Base-by-base conservation (phyloP, 2,888 invertebrate species). In the Acrocyrtus sp. region DNA sequence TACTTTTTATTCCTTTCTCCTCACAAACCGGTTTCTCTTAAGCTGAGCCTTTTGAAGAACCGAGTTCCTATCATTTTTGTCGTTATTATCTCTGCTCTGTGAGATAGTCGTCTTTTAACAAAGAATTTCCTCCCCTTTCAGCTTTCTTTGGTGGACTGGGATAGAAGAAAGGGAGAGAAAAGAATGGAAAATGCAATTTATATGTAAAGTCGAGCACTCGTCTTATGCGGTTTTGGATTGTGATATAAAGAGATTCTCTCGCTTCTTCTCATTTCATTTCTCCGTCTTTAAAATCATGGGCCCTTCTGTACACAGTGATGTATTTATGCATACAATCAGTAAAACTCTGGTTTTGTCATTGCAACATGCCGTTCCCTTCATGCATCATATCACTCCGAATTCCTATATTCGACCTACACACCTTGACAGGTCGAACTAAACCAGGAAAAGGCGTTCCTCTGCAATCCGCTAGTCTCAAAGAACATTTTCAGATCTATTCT, bases 151-250 rank as follows among this genome's bases (percentile, higher is more conserved):
- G 15, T 45, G 5, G 8, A 45, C 34, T 34, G 8, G 5, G 19
- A 45, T 10, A 45, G 8, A 45, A 45, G 39, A 45, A 19, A 34
- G 34, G 34, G 34, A 34, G 34, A 34, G 34, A 34, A 27, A 48
- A 24, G 56, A 61, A 56, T 27, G 27, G 53, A 54, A 68, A 68
- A 69, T 34, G 53, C 69, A 69, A 69, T 69, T 69, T 69, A 69
- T 69, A 69, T 69, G 69, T 69, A 61, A 69, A 69, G 61, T 69
- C 61, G 61, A 61, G 54, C 51, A 48, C 56, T 60, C 60, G 66
- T 67, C 66, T 67, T 67, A 19, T 67, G 66, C 57, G 66, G 66
- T 57, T 67, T 57, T 39, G 24, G 19, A 34, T 34, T 34, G 34
- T 5, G 34, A 34, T 5, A 34, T 5, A 58, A 57, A 29, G 57